These are phyloP conservation scores for Aix galericulata DNA, from an alignment of 2,113 vertebrate species.

Conservation along the genomic window DNA sequence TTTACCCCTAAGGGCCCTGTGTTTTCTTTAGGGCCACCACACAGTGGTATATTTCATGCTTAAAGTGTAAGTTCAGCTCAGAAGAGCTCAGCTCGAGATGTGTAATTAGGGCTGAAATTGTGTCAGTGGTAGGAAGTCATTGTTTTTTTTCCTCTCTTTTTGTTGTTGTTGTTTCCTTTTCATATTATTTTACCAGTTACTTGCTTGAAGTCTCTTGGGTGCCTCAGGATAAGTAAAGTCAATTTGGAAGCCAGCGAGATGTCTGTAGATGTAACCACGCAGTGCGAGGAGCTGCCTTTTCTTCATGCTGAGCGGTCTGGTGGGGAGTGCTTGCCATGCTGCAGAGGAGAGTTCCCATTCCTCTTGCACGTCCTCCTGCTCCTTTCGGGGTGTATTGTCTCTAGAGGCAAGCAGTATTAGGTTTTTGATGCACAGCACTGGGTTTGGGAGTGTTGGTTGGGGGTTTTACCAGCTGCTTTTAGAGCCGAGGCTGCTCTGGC, in stretches of 20 bases:
- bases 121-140: neutral
- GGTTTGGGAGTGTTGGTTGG: rapidly evolving
- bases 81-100: neutral
- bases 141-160: neutral
- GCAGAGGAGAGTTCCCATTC: neutral
- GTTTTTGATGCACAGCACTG: neutral
- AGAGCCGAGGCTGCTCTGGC: neutral
- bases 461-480: neutral
- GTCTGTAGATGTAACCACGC: neutral
- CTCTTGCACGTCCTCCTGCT: rapidly evolving
- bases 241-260: rapidly evolving
- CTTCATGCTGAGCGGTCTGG: neutral
- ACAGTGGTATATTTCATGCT: neutral
- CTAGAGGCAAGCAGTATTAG: rapidly evolving
- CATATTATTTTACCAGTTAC: neutral
- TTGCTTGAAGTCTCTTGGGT: neutral
- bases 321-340: neutral
- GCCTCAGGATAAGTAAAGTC: neutral
- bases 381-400: neutral
- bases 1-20: neutral
- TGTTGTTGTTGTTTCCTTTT: neutral
- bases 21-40: neutral
- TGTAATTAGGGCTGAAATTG: neutral
- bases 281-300: neutral
- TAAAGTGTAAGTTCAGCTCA: neutral